Base-by-base conservation (phyloP, 2,888 invertebrate species). In the Heteromyza rotundicornis region DNA sequence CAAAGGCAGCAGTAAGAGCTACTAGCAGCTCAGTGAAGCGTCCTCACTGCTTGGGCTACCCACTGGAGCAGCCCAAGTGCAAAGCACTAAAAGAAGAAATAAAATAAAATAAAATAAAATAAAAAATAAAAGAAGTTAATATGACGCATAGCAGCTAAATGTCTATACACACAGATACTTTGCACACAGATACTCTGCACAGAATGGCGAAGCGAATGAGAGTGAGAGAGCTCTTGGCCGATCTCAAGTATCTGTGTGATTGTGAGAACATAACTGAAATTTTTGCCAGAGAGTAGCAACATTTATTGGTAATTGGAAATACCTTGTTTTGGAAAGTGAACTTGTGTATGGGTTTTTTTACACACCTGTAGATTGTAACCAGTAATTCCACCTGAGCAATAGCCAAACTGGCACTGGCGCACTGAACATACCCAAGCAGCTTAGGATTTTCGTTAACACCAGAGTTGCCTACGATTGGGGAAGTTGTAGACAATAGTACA, bases 341-440 rank as follows among this genome's bases (percentile, higher is more conserved):
- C 27, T 5, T 27, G 27, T 27, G 40, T 40, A 3, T 24, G 27
- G 14, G 8, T 44, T 24, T 19, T 2, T 50, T 22, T 20, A 35
- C 59, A 52, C 59, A 51, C 52, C 59, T 59, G 52, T 36, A 59
- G 22, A 14, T n/a, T n/a, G n/a, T n/a, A 36, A 51, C 59, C 16
- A 40, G 24, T 16, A 59, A 40, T 17, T 52, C 52, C 44, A 52
- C 59, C 44, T 51, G 52, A 59, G 12, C 14, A n/a, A 40, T 8
- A 19, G 40, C 14, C 19, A 10, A 40, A 14, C 12, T 8, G 20
- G 17, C 12, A n/a, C 17, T 0, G 2, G 16, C 2, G 2, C 49
- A 27, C 57, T 57, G 57, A 57, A 58, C 58, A 51, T 51, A 58
- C 58, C 16, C 7, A 22, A 55, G 10, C 27, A 27, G 40, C 40